Conservation (phyloP, 2,888 invertebrate species). For the Thereva nobilitata region DNA sequence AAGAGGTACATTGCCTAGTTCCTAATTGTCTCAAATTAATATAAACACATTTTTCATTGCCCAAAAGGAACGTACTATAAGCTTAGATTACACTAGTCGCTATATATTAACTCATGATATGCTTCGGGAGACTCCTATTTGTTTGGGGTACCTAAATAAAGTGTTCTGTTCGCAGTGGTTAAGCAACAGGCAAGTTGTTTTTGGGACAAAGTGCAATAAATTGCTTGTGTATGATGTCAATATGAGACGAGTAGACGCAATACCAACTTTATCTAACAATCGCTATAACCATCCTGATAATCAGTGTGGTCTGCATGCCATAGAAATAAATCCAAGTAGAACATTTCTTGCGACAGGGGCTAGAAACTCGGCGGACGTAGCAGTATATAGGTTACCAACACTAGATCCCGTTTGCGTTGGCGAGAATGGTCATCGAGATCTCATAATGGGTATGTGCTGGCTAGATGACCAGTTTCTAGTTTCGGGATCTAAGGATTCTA, state of each 20-base stretch:
- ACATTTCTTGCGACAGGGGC: conserved; percentile 91
- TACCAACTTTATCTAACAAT: conserved; percentile 79
- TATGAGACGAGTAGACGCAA: conserved; percentile 82
- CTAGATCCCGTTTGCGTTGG: conserved; percentile 93
- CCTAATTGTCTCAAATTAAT: background rate
- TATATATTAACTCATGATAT: conserved; percentile 89
- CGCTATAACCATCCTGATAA: conserved; percentile 59
- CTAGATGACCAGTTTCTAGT: conserved; percentile 94
- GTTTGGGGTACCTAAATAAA: conserved; percentile 85
- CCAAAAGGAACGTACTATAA: conserved; percentile 64
- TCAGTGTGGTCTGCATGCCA: conserved; percentile 90
- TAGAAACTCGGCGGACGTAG: conserved; percentile 89
- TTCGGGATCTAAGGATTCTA: conserved; percentile 90
- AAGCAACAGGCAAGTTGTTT: conserved; percentile 90
- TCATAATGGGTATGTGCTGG: conserved; percentile 92
- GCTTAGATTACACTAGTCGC: conserved; percentile 79
- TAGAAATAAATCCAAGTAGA: conserved; percentile 91
- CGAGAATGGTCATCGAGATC: conserved; percentile 87
- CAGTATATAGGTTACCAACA: conserved; percentile 85
- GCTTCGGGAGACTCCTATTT: conserved; percentile 82
- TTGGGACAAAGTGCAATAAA: conserved; percentile 97
- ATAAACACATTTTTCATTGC: conserved; percentile 7
- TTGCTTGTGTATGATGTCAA: conserved; percentile 91
- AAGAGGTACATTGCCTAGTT: conserved; percentile 61
- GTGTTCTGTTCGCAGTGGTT: conserved; percentile 97